Conservation (phyloP, 2,797 vertebrate species). For the Crocodylus rhombifer region DNA sequence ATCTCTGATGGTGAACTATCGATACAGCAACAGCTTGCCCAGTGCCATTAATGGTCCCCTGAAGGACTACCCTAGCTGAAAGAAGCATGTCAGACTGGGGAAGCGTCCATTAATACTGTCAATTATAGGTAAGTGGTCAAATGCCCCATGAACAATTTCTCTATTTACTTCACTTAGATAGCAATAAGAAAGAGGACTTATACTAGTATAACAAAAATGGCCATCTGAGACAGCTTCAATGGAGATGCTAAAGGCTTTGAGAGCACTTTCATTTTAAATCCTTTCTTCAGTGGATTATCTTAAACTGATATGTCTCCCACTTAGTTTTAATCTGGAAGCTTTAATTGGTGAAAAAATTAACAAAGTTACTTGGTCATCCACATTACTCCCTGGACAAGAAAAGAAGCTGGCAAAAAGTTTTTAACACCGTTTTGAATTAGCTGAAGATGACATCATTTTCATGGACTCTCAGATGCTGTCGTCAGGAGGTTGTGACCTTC, state of each 20-base stretch:
- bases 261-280: not conserved
- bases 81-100: not conserved
- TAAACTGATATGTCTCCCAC: fast-evolving
- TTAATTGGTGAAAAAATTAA: too few relatives aligned
- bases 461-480: not conserved
- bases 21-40: not conserved
- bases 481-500: not conserved
- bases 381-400: not conserved
- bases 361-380: not conserved
- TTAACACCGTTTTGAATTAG: not conserved
- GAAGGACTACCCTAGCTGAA: not conserved
- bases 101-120: not conserved
- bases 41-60: not conserved
- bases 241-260: fast-evolving
- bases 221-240: not conserved
- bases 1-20: not conserved
- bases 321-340: not conserved
- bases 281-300: not conserved
- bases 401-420: not conserved
- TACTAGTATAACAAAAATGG: fast-evolving
- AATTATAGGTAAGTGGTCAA: not conserved
- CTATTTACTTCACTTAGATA: fast-evolving
- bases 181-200: not conserved
- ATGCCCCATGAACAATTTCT: fast-evolving
- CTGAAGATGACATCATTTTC: not conserved